Evolutionary conservation across 2,113 vertebrate genomes (phyloP), one percentile per base, ranked within the genome.

Genomic region (Dissostichus mawsoni): DNA sequence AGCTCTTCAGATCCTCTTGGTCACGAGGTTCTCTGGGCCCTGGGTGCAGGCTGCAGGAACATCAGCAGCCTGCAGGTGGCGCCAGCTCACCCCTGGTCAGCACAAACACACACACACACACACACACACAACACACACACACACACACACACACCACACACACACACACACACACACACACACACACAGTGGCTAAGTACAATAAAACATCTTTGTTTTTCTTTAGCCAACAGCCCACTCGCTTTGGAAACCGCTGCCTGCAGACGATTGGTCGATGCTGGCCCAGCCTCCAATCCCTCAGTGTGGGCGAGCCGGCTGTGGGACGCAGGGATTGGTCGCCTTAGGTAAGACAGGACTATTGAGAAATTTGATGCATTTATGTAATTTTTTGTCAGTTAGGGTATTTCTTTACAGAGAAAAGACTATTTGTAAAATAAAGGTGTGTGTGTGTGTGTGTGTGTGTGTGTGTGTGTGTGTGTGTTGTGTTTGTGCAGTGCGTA

Each of bases 261-360:
- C 98, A 98, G 95, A 98, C 97, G 92, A 98, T 99, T 45, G 98
- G 98, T 9, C 95, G 97, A 10, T 99, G 98, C 80, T 99, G 97
- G 97, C 98, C 98, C 0, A 96, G 95, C 92, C 95, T 99, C 81
- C 89, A 90, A 69, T 95, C 94, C 0, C 95, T 98, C 67, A 96
- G 97, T 12, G 92, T 99, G 12, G 98, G 97, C 10, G 97, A 0
- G 96, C 96, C 0, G 93, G 96, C 76, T 99, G 98, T 12, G 96
- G 96, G 0, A 84, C 96, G 65, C 97, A 98, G 90, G 98, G 97
- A 63, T 94, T 99, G 88, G 95, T 95, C 0, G 96, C 96, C n/a
- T 62, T 98, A 13, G 96, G 98, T 99, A 86, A 94, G 94, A 91
- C 36, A 36, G 36, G 6, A 1, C 36, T 36, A 6, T 36, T 36